These are phyloP conservation scores for Chrysogorgia sp. DNA, from an alignment of 92 coral and sea anemone species.

Conservation along the genomic window DNA sequence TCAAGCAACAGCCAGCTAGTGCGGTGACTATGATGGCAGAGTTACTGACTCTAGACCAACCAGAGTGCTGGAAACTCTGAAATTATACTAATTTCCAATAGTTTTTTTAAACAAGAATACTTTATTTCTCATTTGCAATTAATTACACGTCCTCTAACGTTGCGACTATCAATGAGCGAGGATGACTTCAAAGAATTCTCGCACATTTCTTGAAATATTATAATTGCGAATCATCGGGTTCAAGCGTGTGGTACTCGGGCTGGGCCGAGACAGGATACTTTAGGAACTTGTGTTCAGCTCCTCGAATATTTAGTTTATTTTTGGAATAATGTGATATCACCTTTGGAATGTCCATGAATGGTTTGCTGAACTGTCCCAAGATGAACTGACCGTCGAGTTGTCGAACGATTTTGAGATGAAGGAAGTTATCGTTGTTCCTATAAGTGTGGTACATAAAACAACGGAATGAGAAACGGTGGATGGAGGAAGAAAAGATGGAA, in stretches of 20 bases:
- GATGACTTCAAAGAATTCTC: background rate
- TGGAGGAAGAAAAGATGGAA: too few relatives aligned
- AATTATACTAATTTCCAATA: background rate
- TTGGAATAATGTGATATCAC: slow-evolving; percentile 81
- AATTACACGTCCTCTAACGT: too few relatives aligned
- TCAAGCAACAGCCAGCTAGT: too few relatives aligned
- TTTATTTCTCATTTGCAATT: too few relatives aligned
- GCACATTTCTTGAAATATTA: slow-evolving; percentile 2
- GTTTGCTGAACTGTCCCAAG: slow-evolving; percentile 97
- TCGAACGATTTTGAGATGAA: slow-evolving; percentile 87
- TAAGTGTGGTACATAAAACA: background rate
- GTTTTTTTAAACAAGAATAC: too few relatives aligned
- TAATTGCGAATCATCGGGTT: slow-evolving; percentile 34
- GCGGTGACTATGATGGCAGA: too few relatives aligned
- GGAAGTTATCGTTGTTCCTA: slow-evolving; percentile 89
- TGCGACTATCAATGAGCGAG: too few relatives aligned
- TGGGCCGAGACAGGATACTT: slow-evolving; percentile 68
- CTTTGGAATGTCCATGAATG: slow-evolving; percentile 88
- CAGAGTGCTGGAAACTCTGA: background rate
- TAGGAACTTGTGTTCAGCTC: slow-evolving; percentile 92
- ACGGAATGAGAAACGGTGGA: too few relatives aligned
- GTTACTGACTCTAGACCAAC: too few relatives aligned
- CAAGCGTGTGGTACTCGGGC: slow-evolving; percentile 82
- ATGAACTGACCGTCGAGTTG: slow-evolving; percentile 71
- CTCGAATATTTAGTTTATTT: slow-evolving; percentile 90